Percentiles rank a stretch among this genome's conserved stretches.
These are phyloP conservation scores for Microctonus hyperodae DNA, from an alignment of 2,888 invertebrate species.

Conservation along the genomic window DNA sequence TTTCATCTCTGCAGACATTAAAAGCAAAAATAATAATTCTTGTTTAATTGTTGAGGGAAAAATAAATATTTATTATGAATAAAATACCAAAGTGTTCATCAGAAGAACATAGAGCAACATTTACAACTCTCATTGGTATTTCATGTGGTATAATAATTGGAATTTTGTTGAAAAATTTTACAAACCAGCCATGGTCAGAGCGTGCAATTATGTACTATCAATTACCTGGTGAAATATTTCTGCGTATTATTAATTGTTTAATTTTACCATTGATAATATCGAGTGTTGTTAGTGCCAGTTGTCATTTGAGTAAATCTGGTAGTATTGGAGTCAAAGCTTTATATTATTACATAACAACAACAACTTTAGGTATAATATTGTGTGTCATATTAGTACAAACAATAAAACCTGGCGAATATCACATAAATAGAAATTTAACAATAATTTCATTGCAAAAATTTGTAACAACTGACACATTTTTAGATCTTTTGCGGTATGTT, in stretches of 20 bases:
- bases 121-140: constrained; percentile 47
- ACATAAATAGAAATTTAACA: constrained; percentile 29
- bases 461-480: constrained; percentile 85
- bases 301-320: constrained; percentile 54
- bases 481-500: constrained; percentile 83
- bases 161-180: constrained; percentile 46
- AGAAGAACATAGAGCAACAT: constrained; percentile 42
- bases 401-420: constrained; percentile 79
- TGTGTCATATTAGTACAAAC: constrained; percentile 87
- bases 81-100: constrained; percentile 12
- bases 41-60: too few relatives aligned
- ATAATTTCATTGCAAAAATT: constrained; percentile 64
- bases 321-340: constrained; percentile 54
- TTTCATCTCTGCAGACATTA: too few relatives aligned
- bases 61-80: constrained; percentile 3
- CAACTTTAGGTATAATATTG: constrained; percentile 86
- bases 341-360: constrained; percentile 89
- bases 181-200: constrained; percentile 70
- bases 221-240: constrained; percentile 93
- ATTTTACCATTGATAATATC: constrained; percentile 92
- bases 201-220: constrained; percentile 92
- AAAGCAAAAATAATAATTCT: too few relatives aligned
- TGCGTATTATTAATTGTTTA: constrained; percentile 92
- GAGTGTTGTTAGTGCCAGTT: constrained; percentile 78
- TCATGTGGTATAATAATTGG: constrained; percentile 48